phyloP scores from a whole-genome alignment of 2,888 invertebrate species.

The Ceramica pisi region DNA sequence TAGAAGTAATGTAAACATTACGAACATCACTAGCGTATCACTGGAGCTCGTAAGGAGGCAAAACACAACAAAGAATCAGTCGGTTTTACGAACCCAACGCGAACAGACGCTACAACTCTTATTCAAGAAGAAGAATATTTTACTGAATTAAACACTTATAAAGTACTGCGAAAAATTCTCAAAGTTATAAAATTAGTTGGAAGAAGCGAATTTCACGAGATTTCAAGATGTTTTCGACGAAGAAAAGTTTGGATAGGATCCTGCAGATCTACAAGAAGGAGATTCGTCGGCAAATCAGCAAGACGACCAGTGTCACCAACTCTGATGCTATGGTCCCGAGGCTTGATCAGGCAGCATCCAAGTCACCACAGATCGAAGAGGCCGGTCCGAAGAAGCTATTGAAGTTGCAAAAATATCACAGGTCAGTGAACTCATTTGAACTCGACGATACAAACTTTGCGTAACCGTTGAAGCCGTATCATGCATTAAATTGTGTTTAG shows the following conservation, averaged over 20 bases:
- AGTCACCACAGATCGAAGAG: constrained; percentile 82
- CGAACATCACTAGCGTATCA: constrained; percentile 76
- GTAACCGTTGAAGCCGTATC: constrained; percentile 74
- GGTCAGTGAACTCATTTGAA: constrained; percentile 88
- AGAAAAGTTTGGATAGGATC: constrained; percentile 83
- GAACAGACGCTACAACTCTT: constrained; percentile 74
- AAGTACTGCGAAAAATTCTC: constrained; percentile 41
- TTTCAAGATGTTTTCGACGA: constrained; percentile 83
- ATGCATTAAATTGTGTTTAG: constrained; percentile 51
- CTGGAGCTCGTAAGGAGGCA: constrained; percentile 83
- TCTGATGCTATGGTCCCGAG: constrained; percentile 91
- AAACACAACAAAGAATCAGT: constrained; percentile 90
- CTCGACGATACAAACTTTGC: constrained; percentile 74
- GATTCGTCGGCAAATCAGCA: constrained; percentile 90
- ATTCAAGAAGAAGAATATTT: constrained; percentile 54
- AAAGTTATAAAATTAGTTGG: constrained; percentile 29
- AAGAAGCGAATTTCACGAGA: constrained; percentile 39
- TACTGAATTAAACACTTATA: constrained; percentile 67
- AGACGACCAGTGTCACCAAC: constrained; percentile 91
- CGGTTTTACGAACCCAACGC: constrained; percentile 78
- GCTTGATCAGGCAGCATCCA: constrained; percentile 82
- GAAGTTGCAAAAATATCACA: constrained; percentile 91
- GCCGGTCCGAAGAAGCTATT: constrained; percentile 85
- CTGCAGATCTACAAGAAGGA: constrained; percentile 86
- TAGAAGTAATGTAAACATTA: constrained; percentile 86